Base-by-base conservation (phyloP, 23 tunicate genomes). In the Clavelina lepadiformis region DNA sequence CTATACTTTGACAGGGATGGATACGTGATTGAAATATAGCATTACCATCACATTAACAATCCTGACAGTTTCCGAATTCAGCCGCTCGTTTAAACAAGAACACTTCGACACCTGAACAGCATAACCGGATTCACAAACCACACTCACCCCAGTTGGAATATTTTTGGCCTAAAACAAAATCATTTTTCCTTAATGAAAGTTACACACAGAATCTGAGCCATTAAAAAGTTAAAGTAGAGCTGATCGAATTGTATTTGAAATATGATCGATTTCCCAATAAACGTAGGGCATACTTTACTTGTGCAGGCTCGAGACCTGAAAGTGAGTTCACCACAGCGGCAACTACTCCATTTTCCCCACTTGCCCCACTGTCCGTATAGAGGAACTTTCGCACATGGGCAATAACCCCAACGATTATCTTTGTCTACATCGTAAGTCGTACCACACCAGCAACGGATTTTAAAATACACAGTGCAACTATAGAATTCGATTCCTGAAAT, bases 361-460 rank as follows among this genome's bases (percentile, higher is more conserved):
- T 0, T 24, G 4, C 67, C 68, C 93, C 93, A 84, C 1, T 30
- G 26, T 3, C 93, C 93, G 29, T 31, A 15, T 8, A 60, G 31
- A 2, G 83, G 33, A 8, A 83, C 44, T 20, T 78, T 59, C 20
- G 77, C 78, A 37, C 93, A 84, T 1, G 93, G 93, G 62, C 93
- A 84, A 30, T 18, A 76, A 8, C 82, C 82, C 82, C 82, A 76
- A 25, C 60, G 47, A 3, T 82, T 30, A 55, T 74, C 67, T 0
- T 28, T 27, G 49, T 74, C 76, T 4, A 77, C 74, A 34, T 74
- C 58, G 28, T 74, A 74, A 21, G 75, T 67, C 8, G 91, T 82
- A 19, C 81, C 91, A 50, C 91, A 82, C 91, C 91, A 82, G 53
- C 91, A 82, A 13, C 76, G 33, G 36, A 56, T 71, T n/a, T 73